phyloP scores from a whole-genome alignment of 2,888 invertebrate genomes.

The Microdon myrmicae region DNA sequence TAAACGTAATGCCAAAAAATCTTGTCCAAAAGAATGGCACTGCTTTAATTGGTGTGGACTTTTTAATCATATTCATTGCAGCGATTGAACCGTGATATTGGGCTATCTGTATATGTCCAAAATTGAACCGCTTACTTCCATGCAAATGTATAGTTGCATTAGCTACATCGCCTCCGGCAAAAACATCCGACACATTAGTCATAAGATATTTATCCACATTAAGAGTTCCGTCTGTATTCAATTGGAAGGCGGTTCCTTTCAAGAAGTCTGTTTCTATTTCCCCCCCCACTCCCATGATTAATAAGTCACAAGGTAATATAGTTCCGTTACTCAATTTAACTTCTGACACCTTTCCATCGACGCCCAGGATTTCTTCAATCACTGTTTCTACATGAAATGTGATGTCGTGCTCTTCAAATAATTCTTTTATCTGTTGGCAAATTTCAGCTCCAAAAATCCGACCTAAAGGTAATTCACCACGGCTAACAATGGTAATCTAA shows the following conservation, averaged over 20 bases:
- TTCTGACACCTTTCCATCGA: slow-evolving; percentile 70
- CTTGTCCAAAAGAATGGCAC: too few relatives aligned
- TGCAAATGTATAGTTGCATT: too few relatives aligned
- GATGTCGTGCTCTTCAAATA: slow-evolving; percentile 80
- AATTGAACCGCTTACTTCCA: too few relatives aligned
- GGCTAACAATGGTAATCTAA: too few relatives aligned
- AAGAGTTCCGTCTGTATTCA: slow-evolving; percentile 73
- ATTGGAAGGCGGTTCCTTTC: slow-evolving; percentile 73
- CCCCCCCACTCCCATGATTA: slow-evolving; percentile 84
- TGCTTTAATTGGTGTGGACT: too few relatives aligned
- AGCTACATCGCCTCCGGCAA: too few relatives aligned
- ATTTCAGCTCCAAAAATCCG: slow-evolving; percentile 78
- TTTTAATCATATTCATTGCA: too few relatives aligned
- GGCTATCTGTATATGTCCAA: too few relatives aligned
- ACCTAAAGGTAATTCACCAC: slow-evolving; percentile 76
- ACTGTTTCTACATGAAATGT: slow-evolving; percentile 74
- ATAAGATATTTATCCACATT: slow-evolving; percentile 70
- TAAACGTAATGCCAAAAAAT: too few relatives aligned
- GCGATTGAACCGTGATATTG: too few relatives aligned
- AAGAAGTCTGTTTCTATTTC: slow-evolving; percentile 82
- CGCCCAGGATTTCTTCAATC: slow-evolving; percentile 72
- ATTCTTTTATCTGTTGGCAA: slow-evolving; percentile 75
- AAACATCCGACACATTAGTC: too few relatives aligned
- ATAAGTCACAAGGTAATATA: slow-evolving; percentile 78
- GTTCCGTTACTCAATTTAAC: slow-evolving; percentile 77